Conservation (phyloP, 2,113 vertebrate genomes). For the Eublepharis macularius region DNA sequence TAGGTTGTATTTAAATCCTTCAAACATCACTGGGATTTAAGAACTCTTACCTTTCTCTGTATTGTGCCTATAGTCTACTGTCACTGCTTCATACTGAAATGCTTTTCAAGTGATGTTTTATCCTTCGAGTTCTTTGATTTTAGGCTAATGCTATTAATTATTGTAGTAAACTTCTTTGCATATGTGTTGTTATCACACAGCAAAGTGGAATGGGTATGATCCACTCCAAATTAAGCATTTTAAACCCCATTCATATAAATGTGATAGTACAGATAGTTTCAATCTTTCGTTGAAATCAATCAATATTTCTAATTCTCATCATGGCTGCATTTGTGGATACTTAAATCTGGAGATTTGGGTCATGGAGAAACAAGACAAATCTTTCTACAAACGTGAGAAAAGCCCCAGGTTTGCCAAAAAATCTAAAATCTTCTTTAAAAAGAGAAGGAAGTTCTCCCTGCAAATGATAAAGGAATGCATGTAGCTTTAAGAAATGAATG, state of each 20-base stretch:
- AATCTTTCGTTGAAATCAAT: neutral
- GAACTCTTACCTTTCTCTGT: neutral
- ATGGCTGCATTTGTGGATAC: no score
- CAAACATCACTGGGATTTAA: neutral
- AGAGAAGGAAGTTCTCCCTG: no score
- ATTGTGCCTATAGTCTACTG: constrained; percentile 10
- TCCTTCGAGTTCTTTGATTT: neutral
- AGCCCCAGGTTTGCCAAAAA: no score
- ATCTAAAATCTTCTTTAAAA: no score
- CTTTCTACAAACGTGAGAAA: no score
- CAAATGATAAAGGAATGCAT: no score
- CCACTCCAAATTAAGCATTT: neutral
- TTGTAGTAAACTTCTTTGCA: neutral
- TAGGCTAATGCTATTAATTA: neutral
- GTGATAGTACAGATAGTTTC: neutral
- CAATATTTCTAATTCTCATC: no score
- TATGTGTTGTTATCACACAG: neutral
- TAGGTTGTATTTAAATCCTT: neutral
- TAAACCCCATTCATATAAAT: neutral
- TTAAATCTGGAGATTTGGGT: no score
- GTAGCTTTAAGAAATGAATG: no score
- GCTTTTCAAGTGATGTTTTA: constrained; percentile 32
- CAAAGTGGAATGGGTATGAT: neutral
- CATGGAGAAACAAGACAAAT: no score
- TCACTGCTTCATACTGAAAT: constrained; percentile 54